phyloP scores from a whole-genome alignment of 2,888 invertebrate species.

The Euphydryas editha region DNA sequence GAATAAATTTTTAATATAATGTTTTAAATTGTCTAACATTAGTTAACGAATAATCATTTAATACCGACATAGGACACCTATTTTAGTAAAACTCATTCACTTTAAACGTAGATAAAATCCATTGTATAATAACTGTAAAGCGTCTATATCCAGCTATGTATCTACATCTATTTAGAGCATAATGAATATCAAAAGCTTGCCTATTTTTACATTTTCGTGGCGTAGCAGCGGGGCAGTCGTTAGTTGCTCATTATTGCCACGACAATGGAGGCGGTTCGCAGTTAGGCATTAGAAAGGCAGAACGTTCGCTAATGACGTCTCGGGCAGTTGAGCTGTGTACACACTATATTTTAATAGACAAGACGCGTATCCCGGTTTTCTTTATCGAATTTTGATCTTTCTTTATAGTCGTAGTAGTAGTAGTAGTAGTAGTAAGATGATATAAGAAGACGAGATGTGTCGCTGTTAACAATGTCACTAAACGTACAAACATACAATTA shows the following conservation, averaged over 20 bases:
- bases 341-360: slow-evolving; percentile 3
- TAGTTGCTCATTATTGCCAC: slow-evolving; percentile 77
- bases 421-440: no score
- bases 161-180: slow-evolving; percentile 5
- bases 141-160: neutral
- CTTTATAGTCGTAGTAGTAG: no score
- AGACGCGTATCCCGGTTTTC: neutral
- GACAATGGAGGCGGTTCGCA: slow-evolving; percentile 75
- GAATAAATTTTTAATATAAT: no score
- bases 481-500: no score
- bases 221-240: slow-evolving; percentile 62
- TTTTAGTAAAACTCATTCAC: no score
- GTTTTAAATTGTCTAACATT: no score
- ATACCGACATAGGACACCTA: no score
- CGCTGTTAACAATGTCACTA: no score
- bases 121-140: neutral
- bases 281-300: slow-evolving; percentile 81
- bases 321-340: slow-evolving; percentile 43
- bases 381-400: no score
- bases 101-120: no score
- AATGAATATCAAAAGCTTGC: slow-evolving; percentile 40
- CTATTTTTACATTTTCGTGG: slow-evolving; percentile 54
- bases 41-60: no score
- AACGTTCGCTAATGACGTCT: slow-evolving; percentile 79
- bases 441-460: no score